Conservation (phyloP, 2,888 invertebrate genomes). For the Cheilosia scutellata region DNA sequence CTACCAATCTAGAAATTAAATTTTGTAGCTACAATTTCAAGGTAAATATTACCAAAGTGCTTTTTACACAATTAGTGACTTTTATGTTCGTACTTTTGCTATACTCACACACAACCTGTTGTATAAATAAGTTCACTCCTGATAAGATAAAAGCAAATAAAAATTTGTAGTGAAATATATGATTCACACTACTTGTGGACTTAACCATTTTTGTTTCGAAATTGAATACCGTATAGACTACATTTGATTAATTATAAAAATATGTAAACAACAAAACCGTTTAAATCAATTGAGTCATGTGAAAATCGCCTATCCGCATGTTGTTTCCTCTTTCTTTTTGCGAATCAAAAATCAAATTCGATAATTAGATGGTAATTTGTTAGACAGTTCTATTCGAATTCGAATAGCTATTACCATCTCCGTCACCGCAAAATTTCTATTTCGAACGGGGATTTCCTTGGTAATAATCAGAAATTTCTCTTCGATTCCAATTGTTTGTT, state of each 20-base stretch:
- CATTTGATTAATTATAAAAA: slow-evolving; percentile 3
- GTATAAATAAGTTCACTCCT: slow-evolving; percentile 38
- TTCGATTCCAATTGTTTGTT: slow-evolving; percentile 25
- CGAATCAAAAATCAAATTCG: not conserved
- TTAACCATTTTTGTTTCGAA: slow-evolving; percentile 1
- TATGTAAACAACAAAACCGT: not conserved
- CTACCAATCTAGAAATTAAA: slow-evolving; percentile 4
- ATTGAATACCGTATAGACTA: not conserved
- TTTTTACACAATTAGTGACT: slow-evolving; percentile 39
- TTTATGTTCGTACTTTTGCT: slow-evolving; percentile 6
- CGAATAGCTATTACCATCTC: not conserved
- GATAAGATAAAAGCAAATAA: slow-evolving; percentile 53
- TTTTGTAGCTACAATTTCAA: slow-evolving; percentile 31
- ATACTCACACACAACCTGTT: slow-evolving; percentile 19
- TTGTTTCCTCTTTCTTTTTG: not conserved
- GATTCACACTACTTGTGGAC: slow-evolving; percentile 11
- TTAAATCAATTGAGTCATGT: slow-evolving; percentile 3
- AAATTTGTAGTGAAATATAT: slow-evolving; percentile 21
- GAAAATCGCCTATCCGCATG: not conserved
- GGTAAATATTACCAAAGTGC: slow-evolving; percentile 29
- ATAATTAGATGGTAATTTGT: slow-evolving; percentile 19
- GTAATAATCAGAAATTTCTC: slow-evolving; percentile 24
- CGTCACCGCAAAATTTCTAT: slow-evolving; percentile 1
- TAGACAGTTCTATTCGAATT: slow-evolving; percentile 3
- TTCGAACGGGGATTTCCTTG: slow-evolving; percentile 3